phyloP scores from a whole-genome alignment of 1,140 invertebrate species.

The Pseudoatta argentina region DNA sequence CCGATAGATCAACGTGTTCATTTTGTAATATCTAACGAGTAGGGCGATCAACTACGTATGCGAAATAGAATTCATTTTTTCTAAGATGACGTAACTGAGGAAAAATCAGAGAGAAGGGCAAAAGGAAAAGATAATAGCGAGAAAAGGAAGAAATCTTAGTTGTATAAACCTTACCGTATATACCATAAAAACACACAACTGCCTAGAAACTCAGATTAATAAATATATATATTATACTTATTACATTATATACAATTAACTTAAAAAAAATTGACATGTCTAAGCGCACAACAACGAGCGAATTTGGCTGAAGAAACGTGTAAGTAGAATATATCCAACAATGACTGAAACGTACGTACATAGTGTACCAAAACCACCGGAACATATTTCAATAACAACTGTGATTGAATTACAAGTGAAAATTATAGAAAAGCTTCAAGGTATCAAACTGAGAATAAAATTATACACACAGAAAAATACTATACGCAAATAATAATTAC shows the following conservation, averaged over 20 bases:
- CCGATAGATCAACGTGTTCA: slow-evolving; percentile 61
- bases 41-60: slow-evolving; percentile 15
- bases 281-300: slow-evolving; percentile 86
- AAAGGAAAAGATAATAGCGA: neutral
- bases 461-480: neutral
- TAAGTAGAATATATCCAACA: slow-evolving; percentile 74
- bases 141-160: slow-evolving; percentile 55
- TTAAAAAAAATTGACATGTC: slow-evolving; percentile 77
- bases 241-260: slow-evolving; percentile 79
- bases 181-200: slow-evolving; percentile 82
- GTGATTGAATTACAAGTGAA: neutral
- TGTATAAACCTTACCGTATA: slow-evolving; percentile 77
- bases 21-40: slow-evolving; percentile 56
- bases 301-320: slow-evolving; percentile 79
- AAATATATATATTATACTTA: slow-evolving; percentile 78
- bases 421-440: neutral
- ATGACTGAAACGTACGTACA: slow-evolving; percentile 41
- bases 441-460: neutral
- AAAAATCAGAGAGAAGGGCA: neutral
- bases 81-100: slow-evolving; percentile 27
- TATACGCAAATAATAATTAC: too few relatives aligned
- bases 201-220: slow-evolving; percentile 83
- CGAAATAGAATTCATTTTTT: slow-evolving; percentile 46
- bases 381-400: slow-evolving; percentile 40
- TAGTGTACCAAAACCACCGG: slow-evolving; percentile 19